phyloP scores from a whole-genome alignment of 2,113 vertebrate species.

The Limanda limanda region DNA sequence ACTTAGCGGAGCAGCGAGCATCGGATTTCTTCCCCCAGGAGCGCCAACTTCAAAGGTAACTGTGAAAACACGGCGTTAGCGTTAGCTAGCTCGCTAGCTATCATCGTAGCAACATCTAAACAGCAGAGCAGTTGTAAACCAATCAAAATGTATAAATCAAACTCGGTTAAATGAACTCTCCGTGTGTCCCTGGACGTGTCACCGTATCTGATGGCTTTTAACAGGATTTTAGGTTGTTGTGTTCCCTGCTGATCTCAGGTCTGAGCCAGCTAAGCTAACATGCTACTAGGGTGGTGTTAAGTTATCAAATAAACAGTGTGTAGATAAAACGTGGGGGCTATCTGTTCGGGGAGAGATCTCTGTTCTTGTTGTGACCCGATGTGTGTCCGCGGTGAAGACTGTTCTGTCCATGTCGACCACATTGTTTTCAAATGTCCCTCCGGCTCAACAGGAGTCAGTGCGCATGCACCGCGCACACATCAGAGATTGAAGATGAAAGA shows the following conservation, averaged over 20 bases:
- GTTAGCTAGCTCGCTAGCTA: conserved; percentile 9
- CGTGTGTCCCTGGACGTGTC: accelerated
- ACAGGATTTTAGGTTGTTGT: neutral
- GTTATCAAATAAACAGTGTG: too few species aligned
- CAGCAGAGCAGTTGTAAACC: neutral
- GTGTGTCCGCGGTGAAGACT: too few species aligned
- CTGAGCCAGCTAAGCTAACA: conserved; percentile 4
- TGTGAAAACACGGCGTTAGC: neutral
- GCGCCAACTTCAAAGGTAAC: conserved; percentile 38
- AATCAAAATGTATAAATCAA: neutral
- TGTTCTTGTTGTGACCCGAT: too few species aligned
- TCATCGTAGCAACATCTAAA: neutral
- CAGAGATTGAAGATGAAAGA: neutral
- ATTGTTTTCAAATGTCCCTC: neutral
- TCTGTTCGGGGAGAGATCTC: too few species aligned
- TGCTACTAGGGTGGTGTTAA: too few species aligned
- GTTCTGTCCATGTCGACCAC: too few species aligned
- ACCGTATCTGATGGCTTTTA: neutral
- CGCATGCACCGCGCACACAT: conserved; percentile 2
- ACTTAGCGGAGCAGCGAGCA: neutral
- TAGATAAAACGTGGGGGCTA: too few species aligned
- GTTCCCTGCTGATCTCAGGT: neutral
- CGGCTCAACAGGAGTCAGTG: neutral
- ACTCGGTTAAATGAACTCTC: neutral
- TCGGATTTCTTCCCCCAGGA: neutral